phyloP scores from a whole-genome alignment of 2,113 vertebrate species.

The Xenus cinereus region DNA sequence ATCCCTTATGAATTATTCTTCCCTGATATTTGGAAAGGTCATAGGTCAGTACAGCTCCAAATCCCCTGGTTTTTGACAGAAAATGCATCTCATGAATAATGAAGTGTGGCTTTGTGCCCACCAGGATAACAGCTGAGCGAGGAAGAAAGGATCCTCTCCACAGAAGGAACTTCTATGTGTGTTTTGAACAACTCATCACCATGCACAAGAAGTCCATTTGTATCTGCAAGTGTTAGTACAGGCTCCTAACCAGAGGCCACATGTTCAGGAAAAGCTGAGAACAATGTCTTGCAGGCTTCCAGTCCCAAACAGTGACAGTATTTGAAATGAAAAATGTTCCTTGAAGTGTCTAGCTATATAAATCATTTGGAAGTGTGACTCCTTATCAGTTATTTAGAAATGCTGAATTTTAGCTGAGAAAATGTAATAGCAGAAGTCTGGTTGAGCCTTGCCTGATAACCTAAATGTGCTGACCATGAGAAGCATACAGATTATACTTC shows the following conservation, averaged over 20 bases:
- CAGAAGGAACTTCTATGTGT: background rate
- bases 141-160: background rate
- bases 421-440: slow-evolving; percentile 40
- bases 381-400: slow-evolving; percentile 34
- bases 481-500: slow-evolving; percentile 25
- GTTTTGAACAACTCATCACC: background rate
- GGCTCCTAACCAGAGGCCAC: background rate
- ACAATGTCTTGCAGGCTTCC: background rate
- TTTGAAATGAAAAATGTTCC: slow-evolving; percentile 37
- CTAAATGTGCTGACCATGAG: slow-evolving; percentile 5
- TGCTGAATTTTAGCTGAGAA: slow-evolving; percentile 31
- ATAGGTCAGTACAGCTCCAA: slow-evolving; percentile 45
- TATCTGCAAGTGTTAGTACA: background rate
- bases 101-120: slow-evolving; percentile 36
- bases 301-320: background rate
- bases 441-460: slow-evolving; percentile 26
- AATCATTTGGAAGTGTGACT: slow-evolving; percentile 13
- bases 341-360: slow-evolving; percentile 29
- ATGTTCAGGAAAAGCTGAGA: slow-evolving; percentile 17
- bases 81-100: slow-evolving; percentile 59
- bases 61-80: slow-evolving; percentile 55
- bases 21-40: slow-evolving; percentile 57
- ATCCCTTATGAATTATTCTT: slow-evolving; percentile 71
- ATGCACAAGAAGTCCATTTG: background rate
- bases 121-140: background rate